phyloP scores from a whole-genome alignment of 2,888 invertebrate species.

The Eumerus sabulonum region DNA sequence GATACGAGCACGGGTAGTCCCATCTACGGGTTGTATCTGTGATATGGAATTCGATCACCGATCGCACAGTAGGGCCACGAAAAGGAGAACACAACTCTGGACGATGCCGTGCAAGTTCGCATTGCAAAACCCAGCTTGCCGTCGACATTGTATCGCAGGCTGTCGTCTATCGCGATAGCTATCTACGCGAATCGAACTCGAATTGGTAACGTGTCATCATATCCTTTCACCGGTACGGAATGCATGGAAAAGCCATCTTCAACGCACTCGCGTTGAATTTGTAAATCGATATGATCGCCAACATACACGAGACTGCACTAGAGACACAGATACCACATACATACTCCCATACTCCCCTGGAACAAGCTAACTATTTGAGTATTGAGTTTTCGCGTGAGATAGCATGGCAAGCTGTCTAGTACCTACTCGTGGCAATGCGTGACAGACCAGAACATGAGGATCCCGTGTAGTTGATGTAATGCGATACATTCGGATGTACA shows the following conservation, averaged over 20 bases:
- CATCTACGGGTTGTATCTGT: conserved; percentile 49
- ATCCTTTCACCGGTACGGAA: conserved; percentile 61
- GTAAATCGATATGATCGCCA: conserved; percentile 65
- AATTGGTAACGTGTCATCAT: conserved; percentile 66
- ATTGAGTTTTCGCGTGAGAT: conserved; percentile 69
- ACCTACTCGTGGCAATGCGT: conserved; percentile 57
- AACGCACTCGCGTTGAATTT: conserved; percentile 64
- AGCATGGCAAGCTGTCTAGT: conserved; percentile 54
- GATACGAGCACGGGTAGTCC: conserved; percentile 12
- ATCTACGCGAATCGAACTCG: conserved; percentile 53
- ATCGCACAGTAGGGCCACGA: too few relatives aligned
- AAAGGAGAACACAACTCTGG: too few relatives aligned
- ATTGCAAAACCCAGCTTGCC: conserved; percentile 11
- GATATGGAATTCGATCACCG: conserved; percentile 43
- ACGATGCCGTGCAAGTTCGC: too few relatives aligned
- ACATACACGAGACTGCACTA: conserved; percentile 67
- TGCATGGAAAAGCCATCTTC: conserved; percentile 37
- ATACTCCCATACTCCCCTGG: too few relatives aligned
- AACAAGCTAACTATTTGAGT: conserved; percentile 35
- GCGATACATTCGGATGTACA: conserved; percentile 58
- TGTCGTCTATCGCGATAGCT: conserved; percentile 51
- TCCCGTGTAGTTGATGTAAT: conserved; percentile 65
- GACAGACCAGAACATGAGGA: conserved; percentile 67
- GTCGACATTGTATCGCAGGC: conserved; percentile 29
- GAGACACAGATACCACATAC: conserved; percentile 44